Evolutionary conservation across 2,888 invertebrate species (phyloP), one percentile per base, ranked within the genome.

Genomic region (Synergus laeviventris): DNA sequence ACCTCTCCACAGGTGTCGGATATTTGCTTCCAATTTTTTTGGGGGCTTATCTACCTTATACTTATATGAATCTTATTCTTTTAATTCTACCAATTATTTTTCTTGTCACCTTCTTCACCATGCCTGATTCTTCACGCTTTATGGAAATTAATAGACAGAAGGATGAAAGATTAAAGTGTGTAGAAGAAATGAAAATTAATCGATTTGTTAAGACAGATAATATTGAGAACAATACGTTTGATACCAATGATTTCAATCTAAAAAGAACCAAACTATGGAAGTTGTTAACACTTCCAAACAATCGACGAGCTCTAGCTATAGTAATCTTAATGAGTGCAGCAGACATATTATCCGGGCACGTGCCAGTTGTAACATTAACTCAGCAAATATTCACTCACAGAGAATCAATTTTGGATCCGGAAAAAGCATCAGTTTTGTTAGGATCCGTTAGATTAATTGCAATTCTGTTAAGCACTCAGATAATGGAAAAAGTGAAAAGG

Each of bases 351-450:
- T 93, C 93, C 70, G 94, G 94, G 0, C 93, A 93, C 81, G 93
- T 93, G 70, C 93, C 93, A 0, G 91, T 94, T 36, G 92, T 93
- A 78, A 89, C 93, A 7, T 94, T 93, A 81, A 92, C 93, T 0
- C 93, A 93, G 76, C 92, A 93, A 82, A 95, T 95, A 84, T 94
- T 95, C 84, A 92, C 92, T 9, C 91, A 91, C 59, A 92, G 92
- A 16, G 92, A 92, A 38, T 91, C 92, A 9, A 91, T 91, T 0
- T 81, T 93, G 64, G 91, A 91, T 3, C 91, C 92, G 1, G 90
- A 91, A 76, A 91, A 92, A 82, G 92, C 93, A 0, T 93, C 93
- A 78, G 92, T 93, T 66, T 82, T 93, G 18, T 91, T 93, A 66
- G 93, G 93, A 0, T 88, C 92, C 0, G 92, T 92, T 9, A 93